Conservation (phyloP, 2,797 vertebrate genomes). For the Acrocephalus scirpaceus region DNA sequence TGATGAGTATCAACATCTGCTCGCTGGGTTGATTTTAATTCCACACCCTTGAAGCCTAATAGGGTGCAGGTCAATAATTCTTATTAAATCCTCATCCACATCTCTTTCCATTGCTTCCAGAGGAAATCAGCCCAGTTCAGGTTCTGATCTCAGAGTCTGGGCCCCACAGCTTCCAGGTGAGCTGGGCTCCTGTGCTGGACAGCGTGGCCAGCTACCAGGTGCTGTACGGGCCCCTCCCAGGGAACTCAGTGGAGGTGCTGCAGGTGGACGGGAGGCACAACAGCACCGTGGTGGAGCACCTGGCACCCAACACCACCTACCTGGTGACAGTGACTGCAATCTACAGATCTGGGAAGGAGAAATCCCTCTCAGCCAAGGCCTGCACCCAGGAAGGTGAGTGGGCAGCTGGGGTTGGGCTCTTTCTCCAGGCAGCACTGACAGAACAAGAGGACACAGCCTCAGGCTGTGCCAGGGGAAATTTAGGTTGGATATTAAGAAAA, state of each 20-base stretch:
- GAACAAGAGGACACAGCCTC: too few relatives aligned
- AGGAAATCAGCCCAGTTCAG: constrained; percentile 79
- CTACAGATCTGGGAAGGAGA: constrained; percentile 85
- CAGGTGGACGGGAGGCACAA: constrained; percentile 78
- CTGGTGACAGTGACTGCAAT: constrained; percentile 88
- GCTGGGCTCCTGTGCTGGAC: constrained; percentile 86
- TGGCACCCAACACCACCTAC: constrained; percentile 88
- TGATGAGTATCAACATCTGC: neutral
- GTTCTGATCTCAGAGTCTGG: constrained; percentile 85
- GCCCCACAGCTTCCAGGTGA: constrained; percentile 84
- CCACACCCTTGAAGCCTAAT: neutral
- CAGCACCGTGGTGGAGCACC: constrained; percentile 83
- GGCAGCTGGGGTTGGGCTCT: too few relatives aligned
- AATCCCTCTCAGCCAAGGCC: constrained; percentile 88
- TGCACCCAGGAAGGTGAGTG: constrained; percentile 86
- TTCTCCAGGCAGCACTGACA: too few relatives aligned
- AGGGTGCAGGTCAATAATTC: fast-evolving
- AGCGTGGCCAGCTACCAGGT: constrained; percentile 80
- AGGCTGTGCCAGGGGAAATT: too few relatives aligned
- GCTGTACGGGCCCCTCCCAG: constrained; percentile 85
- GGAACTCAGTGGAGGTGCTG: constrained; percentile 75
- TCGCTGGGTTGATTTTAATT: neutral
- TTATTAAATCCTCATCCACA: neutral
- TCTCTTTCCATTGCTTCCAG: constrained; percentile 42
- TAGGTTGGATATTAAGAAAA: too few relatives aligned